Percentiles rank a stretch among this genome's conserved stretches.
Evolutionary conservation across 2,113 vertebrate species (phyloP).

Genomic region (Ophthalmolycus amberensis): DNA sequence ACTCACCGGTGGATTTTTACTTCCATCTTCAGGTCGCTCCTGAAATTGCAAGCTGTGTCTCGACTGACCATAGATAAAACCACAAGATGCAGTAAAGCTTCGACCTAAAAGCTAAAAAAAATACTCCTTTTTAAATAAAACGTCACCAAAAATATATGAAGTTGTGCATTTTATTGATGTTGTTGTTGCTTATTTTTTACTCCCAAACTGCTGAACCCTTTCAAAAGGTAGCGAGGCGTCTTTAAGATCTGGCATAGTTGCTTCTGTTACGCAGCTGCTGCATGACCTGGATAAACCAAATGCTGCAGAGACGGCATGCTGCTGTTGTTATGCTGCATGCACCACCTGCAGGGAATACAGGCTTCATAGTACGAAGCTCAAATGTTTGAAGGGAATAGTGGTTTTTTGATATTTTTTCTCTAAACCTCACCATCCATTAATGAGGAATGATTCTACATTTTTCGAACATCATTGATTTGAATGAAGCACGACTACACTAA

Average conservation of each 20-base stretch:
- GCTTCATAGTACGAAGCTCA: no score
- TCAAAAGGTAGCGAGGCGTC: constrained; percentile 18
- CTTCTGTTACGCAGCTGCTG: constrained; percentile 54
- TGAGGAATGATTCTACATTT: neutral
- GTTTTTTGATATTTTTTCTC: neutral
- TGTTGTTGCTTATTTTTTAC: neutral
- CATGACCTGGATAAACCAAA: constrained; percentile 68
- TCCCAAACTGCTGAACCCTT: constrained; percentile 10
- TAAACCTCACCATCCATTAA: neutral
- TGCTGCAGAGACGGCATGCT: constrained; percentile 22
- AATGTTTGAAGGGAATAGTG: neutral
- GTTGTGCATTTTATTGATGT: neutral
- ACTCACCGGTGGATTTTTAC: constrained; percentile 65
- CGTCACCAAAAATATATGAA: neutral
- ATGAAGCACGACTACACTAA: neutral
- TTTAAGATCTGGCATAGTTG: constrained; percentile 27
- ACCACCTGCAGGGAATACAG: neutral
- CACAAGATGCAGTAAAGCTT: neutral
- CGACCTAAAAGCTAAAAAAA: neutral
- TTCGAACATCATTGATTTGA: neutral
- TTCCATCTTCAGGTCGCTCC: constrained; percentile 57
- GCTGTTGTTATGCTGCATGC: neutral
- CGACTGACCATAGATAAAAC: neutral
- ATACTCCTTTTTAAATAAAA: neutral
- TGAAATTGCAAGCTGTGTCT: constrained; percentile 28